phyloP scores from a whole-genome alignment of 23 tunicate genomes.

The Halocynthia roretzi region DNA sequence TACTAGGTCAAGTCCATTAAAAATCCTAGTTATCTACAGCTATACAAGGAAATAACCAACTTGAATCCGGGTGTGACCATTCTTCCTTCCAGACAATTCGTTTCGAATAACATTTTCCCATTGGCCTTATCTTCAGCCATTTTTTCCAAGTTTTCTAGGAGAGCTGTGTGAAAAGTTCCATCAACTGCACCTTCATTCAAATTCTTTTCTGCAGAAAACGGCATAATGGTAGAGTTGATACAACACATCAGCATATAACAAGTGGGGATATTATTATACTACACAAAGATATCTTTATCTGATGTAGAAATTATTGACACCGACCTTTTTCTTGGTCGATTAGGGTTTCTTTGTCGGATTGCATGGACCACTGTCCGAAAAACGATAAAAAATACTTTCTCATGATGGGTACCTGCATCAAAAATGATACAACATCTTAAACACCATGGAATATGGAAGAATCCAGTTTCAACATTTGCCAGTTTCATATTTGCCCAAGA shows the following conservation, averaged over 20 bases:
- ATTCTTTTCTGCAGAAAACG: neutral
- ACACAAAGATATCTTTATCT: too few relatives aligned
- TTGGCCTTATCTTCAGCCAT: constrained; percentile 13
- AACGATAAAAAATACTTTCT: constrained; percentile 66
- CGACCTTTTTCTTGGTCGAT: neutral
- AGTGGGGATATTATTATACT: too few relatives aligned
- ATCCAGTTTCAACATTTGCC: too few relatives aligned
- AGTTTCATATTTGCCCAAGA: too few relatives aligned
- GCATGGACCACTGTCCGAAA: constrained; percentile 52
- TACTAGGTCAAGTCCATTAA: too few relatives aligned
- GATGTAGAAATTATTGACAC: neutral
- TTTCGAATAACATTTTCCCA: constrained; percentile 43
- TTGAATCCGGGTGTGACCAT: constrained; percentile 46
- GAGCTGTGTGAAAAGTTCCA: constrained; percentile 18
- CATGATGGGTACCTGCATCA: constrained; percentile 57
- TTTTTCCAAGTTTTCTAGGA: constrained; percentile 24
- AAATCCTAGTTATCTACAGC: too few relatives aligned
- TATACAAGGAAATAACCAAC: neutral
- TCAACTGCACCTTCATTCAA: constrained; percentile 3
- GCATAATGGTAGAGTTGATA: neutral
- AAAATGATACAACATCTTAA: neutral
- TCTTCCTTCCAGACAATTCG: constrained; percentile 43
- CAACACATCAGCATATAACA: neutral
- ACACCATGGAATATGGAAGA: neutral
- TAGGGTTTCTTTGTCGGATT: too few relatives aligned